These are phyloP conservation scores for Sciurus carolinensis DNA, from an alignment of 2,797 vertebrate species.

Conservation along the genomic window DNA sequence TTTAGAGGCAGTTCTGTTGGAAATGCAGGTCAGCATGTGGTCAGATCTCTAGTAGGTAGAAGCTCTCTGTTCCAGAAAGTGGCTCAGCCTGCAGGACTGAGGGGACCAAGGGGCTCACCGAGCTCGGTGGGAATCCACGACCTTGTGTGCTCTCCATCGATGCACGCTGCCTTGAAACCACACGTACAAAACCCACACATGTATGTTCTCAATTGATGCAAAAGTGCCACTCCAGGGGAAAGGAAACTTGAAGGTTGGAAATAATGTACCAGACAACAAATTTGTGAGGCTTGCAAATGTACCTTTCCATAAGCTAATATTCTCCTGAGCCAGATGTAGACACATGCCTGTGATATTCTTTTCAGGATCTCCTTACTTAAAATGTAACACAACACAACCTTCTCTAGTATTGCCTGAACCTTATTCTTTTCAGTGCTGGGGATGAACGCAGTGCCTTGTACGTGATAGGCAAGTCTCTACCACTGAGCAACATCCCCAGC, in stretches of 20 bases:
- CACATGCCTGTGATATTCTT: background rate
- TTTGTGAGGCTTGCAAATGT: background rate
- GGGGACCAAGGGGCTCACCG: too few relatives aligned
- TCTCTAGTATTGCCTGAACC: background rate
- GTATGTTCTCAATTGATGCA: background rate
- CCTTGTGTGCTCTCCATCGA: background rate
- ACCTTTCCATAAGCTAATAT: background rate
- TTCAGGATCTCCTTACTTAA: background rate
- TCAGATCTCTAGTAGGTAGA: background rate
- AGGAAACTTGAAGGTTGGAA: background rate
- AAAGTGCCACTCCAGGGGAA: background rate
- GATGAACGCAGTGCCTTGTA: background rate
- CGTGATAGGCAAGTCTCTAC: background rate
- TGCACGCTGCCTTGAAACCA: background rate
- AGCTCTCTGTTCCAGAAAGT: accelerated
- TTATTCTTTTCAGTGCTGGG: background rate
- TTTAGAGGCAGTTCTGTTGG: background rate
- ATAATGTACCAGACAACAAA: background rate
- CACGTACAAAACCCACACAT: accelerated
- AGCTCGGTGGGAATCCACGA: background rate
- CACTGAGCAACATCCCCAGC: background rate
- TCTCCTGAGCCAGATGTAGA: background rate
- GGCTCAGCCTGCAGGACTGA: background rate
- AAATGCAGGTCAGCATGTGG: background rate
- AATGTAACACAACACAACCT: background rate